These are phyloP conservation scores for Acanthornis magna DNA, from an alignment of 2,797 vertebrate species.

Conservation along the genomic window DNA sequence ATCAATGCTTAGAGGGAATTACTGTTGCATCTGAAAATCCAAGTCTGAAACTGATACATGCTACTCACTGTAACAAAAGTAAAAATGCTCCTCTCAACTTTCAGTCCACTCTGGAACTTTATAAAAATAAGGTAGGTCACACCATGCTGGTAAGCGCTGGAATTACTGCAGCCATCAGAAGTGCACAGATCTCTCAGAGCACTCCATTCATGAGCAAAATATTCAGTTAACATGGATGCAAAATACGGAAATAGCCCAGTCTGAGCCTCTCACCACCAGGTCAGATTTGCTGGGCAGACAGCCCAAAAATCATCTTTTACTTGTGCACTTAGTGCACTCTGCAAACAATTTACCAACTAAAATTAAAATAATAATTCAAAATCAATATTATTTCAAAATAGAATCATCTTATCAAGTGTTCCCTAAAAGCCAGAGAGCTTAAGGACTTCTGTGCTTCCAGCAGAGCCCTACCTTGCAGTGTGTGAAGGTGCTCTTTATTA, in stretches of 20 bases:
- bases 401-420: neutral
- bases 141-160: neutral
- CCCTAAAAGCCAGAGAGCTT: neutral
- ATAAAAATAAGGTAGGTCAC: neutral
- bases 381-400: neutral
- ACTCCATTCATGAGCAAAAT: neutral
- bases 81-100: neutral
- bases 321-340: neutral
- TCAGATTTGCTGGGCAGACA: neutral
- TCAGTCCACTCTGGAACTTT: neutral
- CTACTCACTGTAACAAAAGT: neutral
- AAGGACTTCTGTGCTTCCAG: neutral
- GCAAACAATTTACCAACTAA: neutral
- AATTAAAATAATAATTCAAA: rapidly evolving
- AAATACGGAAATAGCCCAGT: neutral
- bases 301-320: neutral
- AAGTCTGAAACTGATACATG: neutral
- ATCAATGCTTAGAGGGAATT: neutral
- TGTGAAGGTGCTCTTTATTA: constrained; percentile 86
- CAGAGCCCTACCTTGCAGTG: constrained; percentile 86
- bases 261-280: neutral
- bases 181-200: neutral
- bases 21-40: neutral
- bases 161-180: neutral
- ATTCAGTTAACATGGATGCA: neutral